phyloP scores from a whole-genome alignment of 2,888 invertebrate species.

The Panopea generosa region DNA sequence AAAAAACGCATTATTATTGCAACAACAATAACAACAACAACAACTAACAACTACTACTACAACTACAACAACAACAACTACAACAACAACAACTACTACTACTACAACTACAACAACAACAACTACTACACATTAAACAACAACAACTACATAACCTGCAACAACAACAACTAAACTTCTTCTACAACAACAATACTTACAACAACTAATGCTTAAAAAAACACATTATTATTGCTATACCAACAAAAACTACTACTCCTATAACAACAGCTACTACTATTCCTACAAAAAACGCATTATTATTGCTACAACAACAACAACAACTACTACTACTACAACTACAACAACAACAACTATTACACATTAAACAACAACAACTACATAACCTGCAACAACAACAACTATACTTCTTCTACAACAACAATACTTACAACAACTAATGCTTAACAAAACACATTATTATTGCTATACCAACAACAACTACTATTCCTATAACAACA shows the following conservation, averaged over 20 bases:
- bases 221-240: conserved; percentile 1
- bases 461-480: no score
- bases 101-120: conserved; percentile 39
- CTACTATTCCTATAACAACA: no score
- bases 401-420: no score
- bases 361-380: no score
- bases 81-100: conserved; percentile 54
- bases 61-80: conserved; percentile 6
- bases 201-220: conserved; percentile 5
- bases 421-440: no score
- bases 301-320: no score
- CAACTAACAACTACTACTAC: conserved; percentile 28
- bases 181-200: no score
- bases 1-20: not conserved
- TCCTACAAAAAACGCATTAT: conserved; percentile 20
- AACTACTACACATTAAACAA: not conserved
- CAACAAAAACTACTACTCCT: no score
- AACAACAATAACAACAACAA: conserved; percentile 16
- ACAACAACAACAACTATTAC: no score
- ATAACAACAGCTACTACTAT: conserved; percentile 31
- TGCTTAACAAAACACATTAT: no score
- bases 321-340: no score
- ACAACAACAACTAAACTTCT: conserved; percentile 1
- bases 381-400: no score
- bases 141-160: not conserved